Conservation (phyloP, 35 echinoderm and acorn worm genomes). For the Anneissia japonica region DNA sequence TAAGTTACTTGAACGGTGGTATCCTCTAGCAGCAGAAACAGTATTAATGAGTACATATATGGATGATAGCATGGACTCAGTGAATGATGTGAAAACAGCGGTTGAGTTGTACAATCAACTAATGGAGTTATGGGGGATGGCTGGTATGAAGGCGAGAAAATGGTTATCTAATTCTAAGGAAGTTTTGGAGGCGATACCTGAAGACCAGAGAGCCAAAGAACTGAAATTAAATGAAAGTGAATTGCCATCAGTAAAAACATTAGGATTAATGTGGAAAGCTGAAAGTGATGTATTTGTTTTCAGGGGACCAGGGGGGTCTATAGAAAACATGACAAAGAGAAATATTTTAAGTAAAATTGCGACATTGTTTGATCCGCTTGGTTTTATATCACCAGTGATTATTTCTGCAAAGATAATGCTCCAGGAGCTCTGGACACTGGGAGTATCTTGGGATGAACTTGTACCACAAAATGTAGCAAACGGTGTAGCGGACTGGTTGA, state of each 20-base stretch:
- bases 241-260: slow-evolving; percentile 29
- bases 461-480: neutral
- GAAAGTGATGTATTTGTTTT: slow-evolving; percentile 41
- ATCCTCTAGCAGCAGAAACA: slow-evolving; percentile 25
- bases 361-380: too few relatives aligned
- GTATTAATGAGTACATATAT: slow-evolving; percentile 25
- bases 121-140: slow-evolving; percentile 5
- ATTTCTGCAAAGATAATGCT: too few relatives aligned
- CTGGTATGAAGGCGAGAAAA: slow-evolving; percentile 17
- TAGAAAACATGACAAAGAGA: neutral
- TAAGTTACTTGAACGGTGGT: neutral
- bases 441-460: neutral
- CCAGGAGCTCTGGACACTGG: neutral
- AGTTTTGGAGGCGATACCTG: slow-evolving; percentile 24
- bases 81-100: slow-evolving; percentile 17
- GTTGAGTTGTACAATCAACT: slow-evolving; percentile 30
- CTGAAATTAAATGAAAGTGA: neutral
- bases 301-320: neutral
- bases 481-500: neutral
- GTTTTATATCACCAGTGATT: too few relatives aligned
- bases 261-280: slow-evolving; percentile 21
- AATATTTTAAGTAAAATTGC: too few relatives aligned
- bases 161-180: slow-evolving; percentile 41
- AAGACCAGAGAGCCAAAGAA: slow-evolving; percentile 30
- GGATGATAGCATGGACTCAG: slow-evolving; percentile 30